These are phyloP conservation scores for Mallotus villosus DNA, from an alignment of 2,797 vertebrate genomes.

Conservation along the genomic window DNA sequence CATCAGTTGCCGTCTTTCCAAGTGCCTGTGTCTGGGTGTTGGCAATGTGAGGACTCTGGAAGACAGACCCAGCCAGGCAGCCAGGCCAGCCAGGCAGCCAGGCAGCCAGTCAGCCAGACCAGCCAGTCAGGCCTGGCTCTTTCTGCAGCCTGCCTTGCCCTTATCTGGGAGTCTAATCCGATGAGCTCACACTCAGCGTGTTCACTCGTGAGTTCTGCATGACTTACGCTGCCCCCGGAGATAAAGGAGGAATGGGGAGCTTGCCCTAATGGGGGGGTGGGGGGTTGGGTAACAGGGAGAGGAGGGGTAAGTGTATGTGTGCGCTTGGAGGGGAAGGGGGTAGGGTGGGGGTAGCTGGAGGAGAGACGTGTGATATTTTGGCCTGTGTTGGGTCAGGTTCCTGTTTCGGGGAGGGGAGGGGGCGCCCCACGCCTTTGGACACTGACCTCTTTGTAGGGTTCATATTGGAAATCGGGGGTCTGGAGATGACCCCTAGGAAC, in stretches of 20 bases:
- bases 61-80: background rate
- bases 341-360: conserved; percentile 26
- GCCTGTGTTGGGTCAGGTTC: background rate
- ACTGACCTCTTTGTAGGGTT: conserved; percentile 74
- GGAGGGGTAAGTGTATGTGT: conserved; percentile 22
- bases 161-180: conserved; percentile 68
- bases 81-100: too few relatives aligned
- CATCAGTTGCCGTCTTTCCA: background rate
- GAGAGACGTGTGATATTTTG: conserved; percentile 31
- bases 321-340: conserved; percentile 37
- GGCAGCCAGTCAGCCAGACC: background rate
- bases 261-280: conserved; percentile 44
- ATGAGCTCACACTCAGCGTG: conserved; percentile 77
- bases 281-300: conserved; percentile 15
- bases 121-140: background rate
- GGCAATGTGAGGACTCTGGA: background rate
- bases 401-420: conserved; percentile 26
- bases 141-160: conserved; percentile 39
- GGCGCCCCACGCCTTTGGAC: conserved; percentile 61
- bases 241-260: conserved; percentile 61
- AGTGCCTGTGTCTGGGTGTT: too few relatives aligned
- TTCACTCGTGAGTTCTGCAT: conserved; percentile 79
- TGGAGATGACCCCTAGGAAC: conserved; percentile 68
- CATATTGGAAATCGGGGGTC: conserved; percentile 69
- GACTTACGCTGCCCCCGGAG: conserved; percentile 75